phyloP scores from a whole-genome alignment of 2,113 vertebrate species.

The Cheirogaleus medius region DNA sequence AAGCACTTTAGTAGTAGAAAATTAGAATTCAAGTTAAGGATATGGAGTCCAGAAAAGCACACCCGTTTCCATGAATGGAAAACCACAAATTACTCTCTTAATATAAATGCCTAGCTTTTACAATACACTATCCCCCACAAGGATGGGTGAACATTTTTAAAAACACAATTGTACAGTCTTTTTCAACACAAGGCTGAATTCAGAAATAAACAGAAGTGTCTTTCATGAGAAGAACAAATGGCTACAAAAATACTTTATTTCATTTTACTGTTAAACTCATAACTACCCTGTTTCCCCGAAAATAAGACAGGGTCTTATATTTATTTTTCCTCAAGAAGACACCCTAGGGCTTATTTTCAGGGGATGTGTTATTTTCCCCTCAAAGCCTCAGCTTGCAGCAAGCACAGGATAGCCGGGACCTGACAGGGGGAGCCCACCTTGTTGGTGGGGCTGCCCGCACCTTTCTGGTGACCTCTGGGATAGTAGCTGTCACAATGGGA shows the following conservation, averaged over 20 bases:
- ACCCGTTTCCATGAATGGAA: background rate
- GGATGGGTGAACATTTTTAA: background rate
- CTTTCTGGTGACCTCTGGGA: too few relatives aligned
- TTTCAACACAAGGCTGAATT: conserved; percentile 34
- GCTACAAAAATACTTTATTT: conserved; percentile 34
- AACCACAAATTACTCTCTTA: conserved; percentile 24
- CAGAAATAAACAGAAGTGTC: conserved; percentile 10
- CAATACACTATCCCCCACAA: background rate
- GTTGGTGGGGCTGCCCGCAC: too few relatives aligned
- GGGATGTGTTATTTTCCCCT: too few relatives aligned
- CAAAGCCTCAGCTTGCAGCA: too few relatives aligned
- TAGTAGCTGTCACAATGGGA: too few relatives aligned
- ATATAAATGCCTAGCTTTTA: conserved; percentile 24
- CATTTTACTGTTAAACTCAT: background rate
- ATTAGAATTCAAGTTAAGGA: background rate
- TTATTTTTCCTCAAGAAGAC: too few relatives aligned
- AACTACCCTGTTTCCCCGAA: too few relatives aligned
- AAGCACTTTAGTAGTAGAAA: background rate
- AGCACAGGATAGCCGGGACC: too few relatives aligned
- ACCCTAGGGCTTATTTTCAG: too few relatives aligned
- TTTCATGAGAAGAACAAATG: conserved; percentile 35
- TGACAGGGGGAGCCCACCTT: too few relatives aligned
- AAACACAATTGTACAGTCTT: conserved; percentile 40
- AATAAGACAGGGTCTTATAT: too few relatives aligned
- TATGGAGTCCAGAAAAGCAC: conserved; percentile 8